phyloP scores from a whole-genome alignment of 2,888 invertebrate genomes.

The Agriopis marginaria region DNA sequence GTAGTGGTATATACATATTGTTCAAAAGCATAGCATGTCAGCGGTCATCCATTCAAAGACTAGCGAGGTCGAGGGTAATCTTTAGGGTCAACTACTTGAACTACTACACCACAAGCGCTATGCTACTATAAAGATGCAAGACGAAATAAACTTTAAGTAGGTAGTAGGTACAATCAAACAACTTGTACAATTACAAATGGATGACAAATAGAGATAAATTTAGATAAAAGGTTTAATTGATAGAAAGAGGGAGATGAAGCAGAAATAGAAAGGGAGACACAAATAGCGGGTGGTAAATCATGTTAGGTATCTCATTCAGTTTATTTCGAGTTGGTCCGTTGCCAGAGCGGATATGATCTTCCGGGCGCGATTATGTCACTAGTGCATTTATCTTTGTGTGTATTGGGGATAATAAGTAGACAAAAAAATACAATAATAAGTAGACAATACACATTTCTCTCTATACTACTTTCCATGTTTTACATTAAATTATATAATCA shows the following conservation, averaged over 20 bases:
- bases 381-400: conserved; percentile 40
- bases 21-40: too few species aligned
- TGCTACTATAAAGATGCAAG: too few species aligned
- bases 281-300: conserved; percentile 60
- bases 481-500: too few species aligned
- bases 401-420: background rate
- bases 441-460: background rate
- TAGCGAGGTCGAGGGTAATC: too few species aligned
- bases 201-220: background rate
- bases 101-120: too few species aligned
- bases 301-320: conserved; percentile 65
- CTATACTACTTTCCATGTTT: background rate
- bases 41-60: too few species aligned
- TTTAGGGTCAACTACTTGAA: too few species aligned
- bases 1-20: too few species aligned
- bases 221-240: conserved; percentile 21
- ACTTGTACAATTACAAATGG: background rate
- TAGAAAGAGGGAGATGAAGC: conserved; percentile 28
- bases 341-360: conserved; percentile 82
- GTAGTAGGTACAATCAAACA: background rate
- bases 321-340: conserved; percentile 61
- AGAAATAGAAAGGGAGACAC: conserved; percentile 54
- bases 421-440: background rate
- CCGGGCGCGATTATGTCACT: conserved; percentile 77
- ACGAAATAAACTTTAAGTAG: background rate